Evolutionary conservation across 1,140 invertebrate species (phyloP), one percentile per base, ranked within the genome.

Genomic region (Bombus vancouverensis): DNA sequence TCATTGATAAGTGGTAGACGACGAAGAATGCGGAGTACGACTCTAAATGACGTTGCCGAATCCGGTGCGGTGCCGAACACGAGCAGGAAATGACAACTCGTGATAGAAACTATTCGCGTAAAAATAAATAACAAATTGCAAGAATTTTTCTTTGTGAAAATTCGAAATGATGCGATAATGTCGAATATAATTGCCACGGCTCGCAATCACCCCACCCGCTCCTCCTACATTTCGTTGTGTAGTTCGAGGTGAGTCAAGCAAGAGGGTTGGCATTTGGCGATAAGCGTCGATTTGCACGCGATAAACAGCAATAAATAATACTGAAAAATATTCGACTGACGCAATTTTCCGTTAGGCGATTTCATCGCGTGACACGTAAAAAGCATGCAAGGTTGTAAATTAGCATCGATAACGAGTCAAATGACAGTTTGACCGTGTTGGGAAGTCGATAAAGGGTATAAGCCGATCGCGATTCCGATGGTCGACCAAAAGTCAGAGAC

Each of bases 321-420:
- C 28, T 32, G 18, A 9, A 53, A 74, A 74, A 74, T 74, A 74
- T 59, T n/a, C 25, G 25, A 15, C 13, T 25, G 28, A 22, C 9
- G 18, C 22, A 68, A 68, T 80, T 68, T 80, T 65, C 39, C 39
- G 6, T 53, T 25, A 4, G 4, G 3, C 5, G 22, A 22, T 70
- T 32, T 32, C 32, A 68, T 47, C 28, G 34, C 15, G 13, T 22
- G 42, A 15, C n/a, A 59, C 9, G 25, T 32, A 39, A 42, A 62
- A 75, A n/a, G 42, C 22, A 25, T 62, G 32, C 37, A 34, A 32
- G 32, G 32, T 37, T 37, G 37, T 9, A 47, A 78, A 84, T 84
- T 84, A 37, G 15, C 65, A 78, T 71, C 76, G 83, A 80, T 84
- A 84, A 62, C 47, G 28, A 13, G 6, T 37, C 2, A 8, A 78